Conservation (phyloP, 2,797 vertebrate species). For the Myotis daubentonii region DNA sequence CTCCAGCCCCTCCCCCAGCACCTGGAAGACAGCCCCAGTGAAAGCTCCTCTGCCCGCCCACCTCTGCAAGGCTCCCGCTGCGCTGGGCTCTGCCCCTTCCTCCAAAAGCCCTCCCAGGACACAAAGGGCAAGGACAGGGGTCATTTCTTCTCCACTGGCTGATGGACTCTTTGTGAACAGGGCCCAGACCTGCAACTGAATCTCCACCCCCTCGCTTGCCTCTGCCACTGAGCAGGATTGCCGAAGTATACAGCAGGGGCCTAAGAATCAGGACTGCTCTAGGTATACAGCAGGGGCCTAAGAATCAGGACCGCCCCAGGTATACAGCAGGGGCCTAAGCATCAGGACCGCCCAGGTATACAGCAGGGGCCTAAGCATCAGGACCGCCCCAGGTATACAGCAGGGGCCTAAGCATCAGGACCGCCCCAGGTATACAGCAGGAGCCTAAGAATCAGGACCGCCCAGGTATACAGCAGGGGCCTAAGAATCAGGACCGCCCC, state of each 20-base stretch:
- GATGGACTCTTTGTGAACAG: neutral
- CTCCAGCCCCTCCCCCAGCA: neutral
- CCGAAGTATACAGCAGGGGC: neutral
- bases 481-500: too few species aligned
- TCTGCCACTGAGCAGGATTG: neutral
- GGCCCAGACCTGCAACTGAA: neutral
- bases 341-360: neutral
- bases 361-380: neutral
- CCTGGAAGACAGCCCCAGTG: neutral
- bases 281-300: too few species aligned
- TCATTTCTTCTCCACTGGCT: neutral
- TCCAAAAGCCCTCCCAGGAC: neutral
- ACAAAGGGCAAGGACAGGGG: neutral
- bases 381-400: neutral
- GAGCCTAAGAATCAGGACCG: too few species aligned
- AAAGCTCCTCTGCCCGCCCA: neutral
- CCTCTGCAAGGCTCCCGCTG: accelerated
- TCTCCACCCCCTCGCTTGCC: neutral
- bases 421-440: neutral
- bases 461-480: neutral
- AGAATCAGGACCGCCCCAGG: neutral
- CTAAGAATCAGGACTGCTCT: too few species aligned
- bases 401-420: too few species aligned
- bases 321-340: neutral
- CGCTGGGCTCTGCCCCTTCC: neutral